A percentile compares a stretch with the other conserved stretches of the same genome.
Evolutionary conservation across 2,797 vertebrate genomes (phyloP).

Genomic region (Epinephelus awoara): DNA sequence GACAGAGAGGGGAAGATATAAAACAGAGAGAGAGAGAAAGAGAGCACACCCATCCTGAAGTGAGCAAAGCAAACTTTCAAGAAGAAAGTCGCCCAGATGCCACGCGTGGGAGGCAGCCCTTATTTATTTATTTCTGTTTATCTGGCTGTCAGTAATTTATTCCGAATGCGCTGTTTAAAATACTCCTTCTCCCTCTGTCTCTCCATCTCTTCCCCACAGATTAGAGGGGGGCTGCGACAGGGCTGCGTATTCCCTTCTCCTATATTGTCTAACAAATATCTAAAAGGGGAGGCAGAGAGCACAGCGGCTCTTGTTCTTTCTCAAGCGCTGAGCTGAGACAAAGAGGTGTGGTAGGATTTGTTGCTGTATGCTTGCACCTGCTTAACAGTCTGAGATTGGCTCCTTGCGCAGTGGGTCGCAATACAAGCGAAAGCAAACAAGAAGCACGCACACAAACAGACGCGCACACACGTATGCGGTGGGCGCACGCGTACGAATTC

Average conservation of each 20-base stretch:
- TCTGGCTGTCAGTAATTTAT: slow-evolving; percentile 87
- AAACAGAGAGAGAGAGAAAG: slow-evolving; percentile 27
- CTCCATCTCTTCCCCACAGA: slow-evolving; percentile 70
- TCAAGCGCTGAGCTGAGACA: slow-evolving; percentile 70
- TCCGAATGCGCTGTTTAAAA: slow-evolving; percentile 82
- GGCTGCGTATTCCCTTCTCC: slow-evolving; percentile 64
- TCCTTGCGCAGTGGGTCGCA: slow-evolving; percentile 60
- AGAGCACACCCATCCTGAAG: slow-evolving; percentile 75
- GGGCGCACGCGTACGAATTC: neutral
- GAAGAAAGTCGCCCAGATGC: slow-evolving; percentile 83
- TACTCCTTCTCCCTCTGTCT: slow-evolving; percentile 68
- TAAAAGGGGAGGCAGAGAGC: slow-evolving; percentile 72
- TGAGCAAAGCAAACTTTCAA: slow-evolving; percentile 87
- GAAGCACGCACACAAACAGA: slow-evolving; percentile 32
- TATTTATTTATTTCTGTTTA: slow-evolving; percentile 89
- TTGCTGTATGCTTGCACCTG: slow-evolving; percentile 70
- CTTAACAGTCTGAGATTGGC: slow-evolving; percentile 71
- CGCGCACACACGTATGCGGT: neutral
- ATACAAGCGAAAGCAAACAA: slow-evolving; percentile 60
- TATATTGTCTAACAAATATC: slow-evolving; percentile 73
- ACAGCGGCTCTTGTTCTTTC: slow-evolving; percentile 63
- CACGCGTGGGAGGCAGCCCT: slow-evolving; percentile 84
- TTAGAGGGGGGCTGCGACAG: slow-evolving; percentile 68
- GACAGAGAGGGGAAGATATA: slow-evolving; percentile 33
- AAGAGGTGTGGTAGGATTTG: slow-evolving; percentile 73